A percentile compares a stretch with the other conserved stretches of the same genome.
Conservation (phyloP, 2,888 invertebrate species). For the Hylaea fasciaria region DNA sequence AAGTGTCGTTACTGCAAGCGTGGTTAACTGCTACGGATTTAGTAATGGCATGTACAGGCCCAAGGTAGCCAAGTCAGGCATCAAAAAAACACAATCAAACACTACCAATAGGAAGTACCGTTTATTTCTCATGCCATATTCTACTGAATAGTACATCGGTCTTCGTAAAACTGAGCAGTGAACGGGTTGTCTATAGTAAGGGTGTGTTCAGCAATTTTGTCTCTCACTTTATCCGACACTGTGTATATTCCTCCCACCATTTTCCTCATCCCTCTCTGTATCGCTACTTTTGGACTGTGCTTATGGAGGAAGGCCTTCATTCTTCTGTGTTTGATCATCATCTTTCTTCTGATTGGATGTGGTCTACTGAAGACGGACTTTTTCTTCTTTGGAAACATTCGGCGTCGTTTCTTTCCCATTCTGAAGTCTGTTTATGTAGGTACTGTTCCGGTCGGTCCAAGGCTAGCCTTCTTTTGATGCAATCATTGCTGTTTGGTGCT, state of each 20-base stretch:
- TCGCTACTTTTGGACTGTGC: conserved; percentile 57
- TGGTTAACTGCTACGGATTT: no score
- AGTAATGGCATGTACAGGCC: no score
- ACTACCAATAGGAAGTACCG: conserved; percentile 11
- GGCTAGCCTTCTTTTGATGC: conserved; percentile 15
- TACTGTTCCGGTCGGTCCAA: conserved; percentile 5
- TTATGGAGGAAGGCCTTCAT: conserved; percentile 67
- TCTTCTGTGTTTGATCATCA: conserved; percentile 59
- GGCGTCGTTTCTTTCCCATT: conserved; percentile 63
- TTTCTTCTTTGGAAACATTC: conserved; percentile 63
- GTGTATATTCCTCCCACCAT: conserved; percentile 65
- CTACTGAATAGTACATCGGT: conserved; percentile 65
- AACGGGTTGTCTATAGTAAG: conserved; percentile 67
- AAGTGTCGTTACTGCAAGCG: neutral
- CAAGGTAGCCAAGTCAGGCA: no score
- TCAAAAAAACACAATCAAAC: neutral
- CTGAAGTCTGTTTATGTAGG: no score
- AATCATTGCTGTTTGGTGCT: conserved; percentile 25
- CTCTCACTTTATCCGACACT: conserved; percentile 67
- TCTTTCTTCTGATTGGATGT: conserved; percentile 66
- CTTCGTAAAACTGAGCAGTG: conserved; percentile 69
- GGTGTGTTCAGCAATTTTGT: conserved; percentile 68
- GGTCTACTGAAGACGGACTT: conserved; percentile 68
- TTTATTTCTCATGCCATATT: conserved; percentile 14
- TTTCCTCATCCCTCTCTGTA: conserved; percentile 57